Percentiles rank a stretch among this genome's conserved stretches.
Evolutionary conservation across 2,888 invertebrate species (phyloP).

Genomic region (Archips xylosteana): DNA sequence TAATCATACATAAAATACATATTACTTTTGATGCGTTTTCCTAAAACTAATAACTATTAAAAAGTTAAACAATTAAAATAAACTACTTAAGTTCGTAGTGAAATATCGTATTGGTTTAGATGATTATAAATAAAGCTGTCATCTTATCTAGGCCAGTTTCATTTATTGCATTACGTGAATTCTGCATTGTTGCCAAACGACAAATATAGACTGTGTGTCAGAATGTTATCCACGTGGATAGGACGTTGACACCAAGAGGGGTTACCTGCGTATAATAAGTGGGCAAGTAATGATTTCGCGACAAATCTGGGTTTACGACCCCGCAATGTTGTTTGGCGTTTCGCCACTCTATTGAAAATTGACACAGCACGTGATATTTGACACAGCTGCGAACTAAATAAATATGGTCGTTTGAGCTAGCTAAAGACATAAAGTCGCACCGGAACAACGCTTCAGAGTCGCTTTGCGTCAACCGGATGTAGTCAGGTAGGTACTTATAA

Average conservation of each 20-base stretch:
- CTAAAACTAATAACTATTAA: slow-evolving; percentile 4
- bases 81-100: neutral
- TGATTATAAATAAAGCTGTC: slow-evolving; percentile 11
- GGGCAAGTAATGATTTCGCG: slow-evolving; percentile 11
- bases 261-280: slow-evolving; percentile 17
- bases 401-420: slow-evolving; percentile 24
- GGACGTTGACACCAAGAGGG: slow-evolving; percentile 27
- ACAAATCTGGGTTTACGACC: slow-evolving; percentile 11
- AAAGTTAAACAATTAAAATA: slow-evolving; percentile 17
- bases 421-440: neutral
- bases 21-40: slow-evolving; percentile 25
- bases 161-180: slow-evolving; percentile 20
- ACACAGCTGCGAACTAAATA: slow-evolving; percentile 24
- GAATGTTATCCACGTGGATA: slow-evolving; percentile 21
- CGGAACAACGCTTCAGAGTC: slow-evolving; percentile 10
- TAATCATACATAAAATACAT: slow-evolving; percentile 7
- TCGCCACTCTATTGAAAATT: slow-evolving; percentile 23
- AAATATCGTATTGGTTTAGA: neutral
- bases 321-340: slow-evolving; percentile 8
- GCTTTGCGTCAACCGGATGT: neutral
- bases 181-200: slow-evolving; percentile 30
- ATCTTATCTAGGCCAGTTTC: slow-evolving; percentile 2
- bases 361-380: slow-evolving; percentile 16
- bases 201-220: slow-evolving; percentile 17
- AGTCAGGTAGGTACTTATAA: neutral